phyloP scores from a whole-genome alignment of 2,113 vertebrate species.

The Cyanocitta stelleri region DNA sequence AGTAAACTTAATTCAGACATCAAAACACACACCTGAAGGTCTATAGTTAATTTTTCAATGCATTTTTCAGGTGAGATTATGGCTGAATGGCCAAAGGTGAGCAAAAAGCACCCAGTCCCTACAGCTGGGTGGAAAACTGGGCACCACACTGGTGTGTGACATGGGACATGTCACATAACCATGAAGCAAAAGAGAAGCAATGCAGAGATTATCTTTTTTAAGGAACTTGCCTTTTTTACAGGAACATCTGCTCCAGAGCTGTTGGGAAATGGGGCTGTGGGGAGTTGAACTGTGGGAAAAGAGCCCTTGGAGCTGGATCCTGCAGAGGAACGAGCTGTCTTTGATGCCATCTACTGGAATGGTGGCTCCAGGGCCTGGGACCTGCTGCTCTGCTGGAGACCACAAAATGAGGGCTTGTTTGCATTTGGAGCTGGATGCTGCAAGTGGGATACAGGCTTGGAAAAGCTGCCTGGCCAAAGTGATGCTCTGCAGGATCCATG shows the following conservation, averaged over 20 bases:
- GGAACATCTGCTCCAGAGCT: not conserved
- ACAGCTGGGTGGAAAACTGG: not conserved
- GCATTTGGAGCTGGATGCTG: rapidly evolving
- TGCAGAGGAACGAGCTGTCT: not conserved
- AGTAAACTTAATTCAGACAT: not conserved
- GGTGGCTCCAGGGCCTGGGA: not conserved
- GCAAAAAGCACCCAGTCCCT: not conserved
- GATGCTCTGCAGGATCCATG: not conserved
- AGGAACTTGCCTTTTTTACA: not conserved
- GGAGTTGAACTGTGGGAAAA: not conserved
- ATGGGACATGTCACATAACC: rapidly evolving
- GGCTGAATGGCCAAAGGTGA: not conserved
- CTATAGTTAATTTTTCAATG: not conserved
- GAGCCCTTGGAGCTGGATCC: not conserved
- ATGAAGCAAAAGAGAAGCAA: not conserved
- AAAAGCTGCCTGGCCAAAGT: not conserved
- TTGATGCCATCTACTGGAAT: slow-evolving; percentile 64
- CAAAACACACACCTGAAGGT: not conserved
- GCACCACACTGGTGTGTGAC: rapidly evolving
- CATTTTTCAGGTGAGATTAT: not conserved
- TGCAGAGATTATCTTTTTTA: rapidly evolving
- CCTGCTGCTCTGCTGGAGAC: not conserved
- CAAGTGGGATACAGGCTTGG: not conserved
- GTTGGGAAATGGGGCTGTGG: not conserved
- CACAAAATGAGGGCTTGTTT: not conserved